These are phyloP conservation scores for Tridacna crocea DNA, from an alignment of 2,888 invertebrate genomes.

Conservation along the genomic window DNA sequence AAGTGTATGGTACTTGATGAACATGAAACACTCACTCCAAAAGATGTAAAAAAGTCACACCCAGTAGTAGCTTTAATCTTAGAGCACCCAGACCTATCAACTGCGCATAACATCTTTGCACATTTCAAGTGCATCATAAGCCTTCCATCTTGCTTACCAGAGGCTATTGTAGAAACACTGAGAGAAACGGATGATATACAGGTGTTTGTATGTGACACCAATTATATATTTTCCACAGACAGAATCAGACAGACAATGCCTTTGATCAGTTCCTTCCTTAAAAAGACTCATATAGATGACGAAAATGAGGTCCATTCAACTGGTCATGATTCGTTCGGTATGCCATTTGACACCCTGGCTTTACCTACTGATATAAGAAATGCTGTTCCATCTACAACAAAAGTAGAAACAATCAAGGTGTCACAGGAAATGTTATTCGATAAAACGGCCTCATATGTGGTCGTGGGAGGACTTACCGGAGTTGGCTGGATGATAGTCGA, in stretches of 20 bases:
- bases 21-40: neutral
- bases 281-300: neutral
- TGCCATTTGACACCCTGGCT: neutral
- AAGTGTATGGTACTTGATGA: neutral
- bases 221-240: neutral
- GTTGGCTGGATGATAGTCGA: conserved; percentile 68
- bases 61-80: neutral
- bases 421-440: conserved; percentile 17
- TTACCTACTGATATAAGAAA: neutral
- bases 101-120: neutral
- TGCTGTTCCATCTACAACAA: no score
- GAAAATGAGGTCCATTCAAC: neutral
- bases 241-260: neutral
- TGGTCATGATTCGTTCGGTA: neutral
- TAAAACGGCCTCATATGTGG: conserved; percentile 54
- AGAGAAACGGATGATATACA: neutral
- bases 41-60: neutral
- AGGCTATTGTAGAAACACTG: neutral
- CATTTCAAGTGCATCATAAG: neutral
- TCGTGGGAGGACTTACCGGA: conserved; percentile 71
- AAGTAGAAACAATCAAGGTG: neutral
- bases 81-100: neutral
- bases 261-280: neutral
- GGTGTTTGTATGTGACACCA: neutral
- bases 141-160: neutral